phyloP scores from a whole-genome alignment of 2,797 vertebrate genomes.

The Carduelis carduelis region DNA sequence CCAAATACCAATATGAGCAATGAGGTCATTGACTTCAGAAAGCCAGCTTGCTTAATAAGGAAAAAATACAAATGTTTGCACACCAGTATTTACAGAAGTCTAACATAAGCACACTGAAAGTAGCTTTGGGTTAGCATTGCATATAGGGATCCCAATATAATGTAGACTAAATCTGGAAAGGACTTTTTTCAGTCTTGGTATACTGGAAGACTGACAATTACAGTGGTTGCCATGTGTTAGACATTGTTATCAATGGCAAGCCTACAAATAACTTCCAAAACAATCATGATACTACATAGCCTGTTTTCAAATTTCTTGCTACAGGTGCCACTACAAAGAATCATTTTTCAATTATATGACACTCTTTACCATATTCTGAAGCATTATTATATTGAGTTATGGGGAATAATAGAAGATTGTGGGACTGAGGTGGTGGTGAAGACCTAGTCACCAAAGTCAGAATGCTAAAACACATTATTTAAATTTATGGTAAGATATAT shows the following conservation, averaged over 20 bases:
- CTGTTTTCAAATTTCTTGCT: neutral
- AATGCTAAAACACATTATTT: neutral
- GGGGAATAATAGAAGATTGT: neutral
- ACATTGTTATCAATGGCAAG: neutral
- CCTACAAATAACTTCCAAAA: neutral
- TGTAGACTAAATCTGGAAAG: neutral
- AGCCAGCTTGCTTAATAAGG: neutral
- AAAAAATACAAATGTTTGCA: neutral
- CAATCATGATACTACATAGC: neutral
- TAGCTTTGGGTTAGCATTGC: neutral
- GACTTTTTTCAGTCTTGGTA: neutral
- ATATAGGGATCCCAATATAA: neutral
- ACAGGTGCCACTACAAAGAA: neutral
- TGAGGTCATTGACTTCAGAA: neutral
- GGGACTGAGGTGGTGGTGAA: neutral
- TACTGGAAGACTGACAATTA: neutral
- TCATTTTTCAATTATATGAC: neutral
- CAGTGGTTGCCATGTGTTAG: neutral
- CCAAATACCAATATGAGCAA: neutral
- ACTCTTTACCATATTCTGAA: neutral
- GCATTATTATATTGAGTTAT: neutral
- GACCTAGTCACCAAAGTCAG: neutral
- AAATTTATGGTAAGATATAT: neutral
- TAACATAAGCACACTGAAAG: neutral
- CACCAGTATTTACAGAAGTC: neutral